Conservation (phyloP, 64 coral and sea anemone genomes). For the Catalaphyllia jardinei region DNA sequence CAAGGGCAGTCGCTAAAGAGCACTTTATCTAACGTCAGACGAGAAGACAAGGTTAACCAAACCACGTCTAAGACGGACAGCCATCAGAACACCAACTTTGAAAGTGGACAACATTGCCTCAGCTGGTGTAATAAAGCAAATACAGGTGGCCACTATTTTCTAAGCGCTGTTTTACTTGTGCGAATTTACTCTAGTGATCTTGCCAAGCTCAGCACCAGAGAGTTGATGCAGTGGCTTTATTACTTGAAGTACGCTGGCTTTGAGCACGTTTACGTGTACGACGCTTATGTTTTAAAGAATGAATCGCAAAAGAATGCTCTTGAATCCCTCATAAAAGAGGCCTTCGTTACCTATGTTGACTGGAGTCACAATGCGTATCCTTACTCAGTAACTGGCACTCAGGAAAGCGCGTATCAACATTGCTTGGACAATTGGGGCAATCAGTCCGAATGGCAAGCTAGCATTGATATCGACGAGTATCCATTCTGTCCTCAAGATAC, state of each 20-base stretch:
- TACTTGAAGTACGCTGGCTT: conserved; percentile 83
- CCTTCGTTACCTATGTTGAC: conserved; percentile 77
- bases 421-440: conserved; percentile 63
- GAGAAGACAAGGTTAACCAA: neutral
- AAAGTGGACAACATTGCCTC: neutral
- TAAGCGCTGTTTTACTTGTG: conserved; percentile 77
- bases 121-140: conserved; percentile 18
- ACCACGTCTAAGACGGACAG: neutral
- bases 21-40: neutral
- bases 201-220: conserved; percentile 49
- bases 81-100: neutral
- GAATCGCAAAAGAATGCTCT: conserved; percentile 75
- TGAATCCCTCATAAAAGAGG: conserved; percentile 54
- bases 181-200: conserved; percentile 62
- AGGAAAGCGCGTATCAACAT: conserved; percentile 72
- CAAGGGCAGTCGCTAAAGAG: neutral
- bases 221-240: conserved; percentile 71
- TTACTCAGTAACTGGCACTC: conserved; percentile 60
- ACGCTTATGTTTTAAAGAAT: conserved; percentile 62
- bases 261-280: conserved; percentile 84
- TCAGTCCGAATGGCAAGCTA: conserved; percentile 63
- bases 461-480: conserved; percentile 89
- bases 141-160: conserved; percentile 27
- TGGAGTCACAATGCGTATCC: conserved; percentile 73
- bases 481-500: conserved; percentile 73